Evolutionary conservation across 2,113 vertebrate species (phyloP).

Genomic region (Tychaedon coryphoeus): DNA sequence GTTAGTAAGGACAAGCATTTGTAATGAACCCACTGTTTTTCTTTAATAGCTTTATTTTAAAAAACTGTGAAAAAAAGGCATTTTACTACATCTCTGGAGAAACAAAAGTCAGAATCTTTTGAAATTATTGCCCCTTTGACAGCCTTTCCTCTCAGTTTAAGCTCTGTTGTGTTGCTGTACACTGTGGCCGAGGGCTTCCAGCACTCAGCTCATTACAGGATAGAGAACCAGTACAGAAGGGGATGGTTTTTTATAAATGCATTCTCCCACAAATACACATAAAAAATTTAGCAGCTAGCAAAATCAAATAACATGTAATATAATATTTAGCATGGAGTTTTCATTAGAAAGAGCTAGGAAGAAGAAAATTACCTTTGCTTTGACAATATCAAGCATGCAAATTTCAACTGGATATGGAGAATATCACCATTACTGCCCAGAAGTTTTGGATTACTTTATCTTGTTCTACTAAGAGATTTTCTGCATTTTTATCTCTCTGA

Average conservation of each 20-base stretch:
- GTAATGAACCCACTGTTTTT: neutral
- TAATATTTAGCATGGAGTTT: neutral
- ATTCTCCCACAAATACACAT: neutral
- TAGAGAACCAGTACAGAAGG: neutral
- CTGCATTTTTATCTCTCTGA: neutral
- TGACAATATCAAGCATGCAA: neutral
- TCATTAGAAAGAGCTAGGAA: neutral
- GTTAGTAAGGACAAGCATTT: neutral
- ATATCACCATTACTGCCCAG: neutral
- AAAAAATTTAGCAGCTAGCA: neutral
- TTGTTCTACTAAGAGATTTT: neutral
- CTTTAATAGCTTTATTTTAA: neutral
- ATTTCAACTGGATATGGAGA: neutral
- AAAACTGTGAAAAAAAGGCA: neutral
- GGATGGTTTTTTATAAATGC: neutral
- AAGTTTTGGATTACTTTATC: neutral
- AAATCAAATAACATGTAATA: neutral
- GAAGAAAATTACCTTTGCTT: neutral
- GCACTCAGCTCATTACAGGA: neutral
- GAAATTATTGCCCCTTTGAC: neutral
- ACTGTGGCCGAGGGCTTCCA: neutral
- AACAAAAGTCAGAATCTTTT: neutral
- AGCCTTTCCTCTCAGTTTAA: neutral
- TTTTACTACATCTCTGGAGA: neutral
- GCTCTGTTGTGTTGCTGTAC: neutral